A percentile compares a stretch with the other conserved stretches of the same genome.
Evolutionary conservation across 2,113 vertebrate species (phyloP).

Genomic region (Pluvianellus socialis): DNA sequence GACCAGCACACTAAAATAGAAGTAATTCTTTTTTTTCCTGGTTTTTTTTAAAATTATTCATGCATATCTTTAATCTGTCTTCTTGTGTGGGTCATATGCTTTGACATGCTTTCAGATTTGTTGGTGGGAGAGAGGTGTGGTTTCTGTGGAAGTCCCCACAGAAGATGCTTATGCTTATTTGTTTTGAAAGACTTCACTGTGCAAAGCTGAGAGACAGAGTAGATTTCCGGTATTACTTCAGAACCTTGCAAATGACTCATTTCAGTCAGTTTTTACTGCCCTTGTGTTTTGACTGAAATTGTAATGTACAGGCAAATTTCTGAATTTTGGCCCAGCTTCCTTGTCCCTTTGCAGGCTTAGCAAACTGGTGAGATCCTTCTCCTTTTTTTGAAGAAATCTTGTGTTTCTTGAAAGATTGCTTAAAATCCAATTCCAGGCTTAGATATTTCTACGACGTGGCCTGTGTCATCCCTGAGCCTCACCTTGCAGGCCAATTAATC

Average conservation of each 20-base stretch:
- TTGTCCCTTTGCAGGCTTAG: not conserved
- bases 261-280: not conserved
- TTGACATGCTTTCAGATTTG: not conserved
- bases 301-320: not conserved
- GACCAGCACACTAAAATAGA: not conserved
- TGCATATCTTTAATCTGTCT: not conserved
- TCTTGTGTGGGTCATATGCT: not conserved
- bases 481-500: not conserved
- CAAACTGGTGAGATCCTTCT: not conserved
- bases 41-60: rapidly evolving
- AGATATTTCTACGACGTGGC: not conserved
- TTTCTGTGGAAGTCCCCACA: not conserved
- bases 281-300: not conserved
- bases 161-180: not conserved
- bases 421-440: not conserved
- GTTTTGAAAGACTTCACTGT: not conserved
- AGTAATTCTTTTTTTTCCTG: not conserved
- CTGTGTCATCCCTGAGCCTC: not conserved
- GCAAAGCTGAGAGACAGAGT: not conserved
- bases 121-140: not conserved
- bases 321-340: not conserved
- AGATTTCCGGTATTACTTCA: not conserved
- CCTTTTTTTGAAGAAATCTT: not conserved
- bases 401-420: not conserved
- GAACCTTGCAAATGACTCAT: not conserved